Conservation (phyloP, 2,113 vertebrate species). For the Eira barbara region DNA sequence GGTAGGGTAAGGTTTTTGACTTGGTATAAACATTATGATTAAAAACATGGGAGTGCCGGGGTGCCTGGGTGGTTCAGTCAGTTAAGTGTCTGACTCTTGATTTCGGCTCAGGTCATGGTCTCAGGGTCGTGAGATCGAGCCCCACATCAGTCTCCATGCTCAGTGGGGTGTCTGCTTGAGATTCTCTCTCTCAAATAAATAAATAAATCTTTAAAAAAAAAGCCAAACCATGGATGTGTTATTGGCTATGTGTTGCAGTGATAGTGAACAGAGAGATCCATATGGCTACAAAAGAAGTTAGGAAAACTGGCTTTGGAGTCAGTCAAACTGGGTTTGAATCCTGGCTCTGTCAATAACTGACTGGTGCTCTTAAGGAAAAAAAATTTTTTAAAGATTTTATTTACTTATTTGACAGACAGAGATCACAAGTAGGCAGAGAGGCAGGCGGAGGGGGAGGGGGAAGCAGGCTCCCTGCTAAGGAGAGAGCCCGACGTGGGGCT, state of each 20-base stretch:
- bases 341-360: neutral
- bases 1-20: neutral
- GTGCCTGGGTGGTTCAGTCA: neutral
- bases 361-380: neutral
- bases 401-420: no score
- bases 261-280: neutral
- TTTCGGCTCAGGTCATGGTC: neutral
- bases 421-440: no score
- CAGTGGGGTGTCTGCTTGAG: neutral
- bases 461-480: no score
- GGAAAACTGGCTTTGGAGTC: neutral
- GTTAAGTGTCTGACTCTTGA: neutral
- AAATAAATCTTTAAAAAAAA: neutral
- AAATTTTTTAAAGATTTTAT: no score
- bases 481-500: no score
- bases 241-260: accelerated
- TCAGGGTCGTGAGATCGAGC: neutral
- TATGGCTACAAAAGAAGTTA: neutral
- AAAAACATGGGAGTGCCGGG: neutral
- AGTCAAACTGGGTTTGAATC: neutral
- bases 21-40: neutral
- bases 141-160: neutral
- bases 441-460: no score
- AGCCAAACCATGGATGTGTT: neutral
- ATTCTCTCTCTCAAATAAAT: neutral